Evolutionary conservation across 2,888 invertebrate genomes (phyloP).

Genomic region (Celastrina argiolus): DNA sequence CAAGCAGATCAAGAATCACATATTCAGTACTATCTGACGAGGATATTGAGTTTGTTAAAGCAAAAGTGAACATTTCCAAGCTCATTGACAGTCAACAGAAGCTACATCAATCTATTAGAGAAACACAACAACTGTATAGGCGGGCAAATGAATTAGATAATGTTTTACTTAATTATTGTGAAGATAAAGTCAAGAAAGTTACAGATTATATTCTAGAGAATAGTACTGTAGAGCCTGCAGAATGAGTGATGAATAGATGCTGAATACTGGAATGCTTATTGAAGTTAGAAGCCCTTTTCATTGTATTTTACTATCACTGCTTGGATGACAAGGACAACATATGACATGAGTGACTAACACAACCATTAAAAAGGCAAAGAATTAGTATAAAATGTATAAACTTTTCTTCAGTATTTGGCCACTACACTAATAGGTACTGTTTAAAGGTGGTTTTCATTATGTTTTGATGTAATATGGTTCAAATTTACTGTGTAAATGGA

Average conservation of each 20-base stretch:
- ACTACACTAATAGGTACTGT: too few relatives aligned
- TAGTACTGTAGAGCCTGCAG: conserved; percentile 52
- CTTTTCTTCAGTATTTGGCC: too few relatives aligned
- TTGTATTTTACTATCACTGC: too few relatives aligned
- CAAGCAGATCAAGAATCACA: conserved; percentile 52
- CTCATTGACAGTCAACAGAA: conserved; percentile 55
- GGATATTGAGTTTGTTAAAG: conserved; percentile 65
- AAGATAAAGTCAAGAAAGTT: conserved; percentile 50
- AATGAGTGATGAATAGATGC: conserved; percentile 33
- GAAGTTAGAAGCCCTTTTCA: too few relatives aligned
- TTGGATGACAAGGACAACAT: too few relatives aligned
- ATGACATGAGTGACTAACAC: too few relatives aligned
- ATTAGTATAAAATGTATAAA: too few relatives aligned
- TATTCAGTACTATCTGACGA: conserved; percentile 60
- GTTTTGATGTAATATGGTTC: too few relatives aligned
- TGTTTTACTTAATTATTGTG: conserved; percentile 49
- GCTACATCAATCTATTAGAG: conserved; percentile 53
- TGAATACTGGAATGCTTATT: too few relatives aligned
- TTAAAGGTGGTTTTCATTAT: too few relatives aligned
- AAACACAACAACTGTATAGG: conserved; percentile 47
- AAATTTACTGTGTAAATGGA: too few relatives aligned
- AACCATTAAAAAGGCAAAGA: too few relatives aligned
- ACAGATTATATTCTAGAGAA: conserved; percentile 61
- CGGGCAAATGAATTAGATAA: conserved; percentile 52
- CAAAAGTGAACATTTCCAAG: conserved; percentile 57